Percentiles rank a stretch among this genome's conserved stretches.
These are phyloP conservation scores for Thunnus thynnus DNA, from an alignment of 2,113 vertebrate genomes.

Conservation along the genomic window DNA sequence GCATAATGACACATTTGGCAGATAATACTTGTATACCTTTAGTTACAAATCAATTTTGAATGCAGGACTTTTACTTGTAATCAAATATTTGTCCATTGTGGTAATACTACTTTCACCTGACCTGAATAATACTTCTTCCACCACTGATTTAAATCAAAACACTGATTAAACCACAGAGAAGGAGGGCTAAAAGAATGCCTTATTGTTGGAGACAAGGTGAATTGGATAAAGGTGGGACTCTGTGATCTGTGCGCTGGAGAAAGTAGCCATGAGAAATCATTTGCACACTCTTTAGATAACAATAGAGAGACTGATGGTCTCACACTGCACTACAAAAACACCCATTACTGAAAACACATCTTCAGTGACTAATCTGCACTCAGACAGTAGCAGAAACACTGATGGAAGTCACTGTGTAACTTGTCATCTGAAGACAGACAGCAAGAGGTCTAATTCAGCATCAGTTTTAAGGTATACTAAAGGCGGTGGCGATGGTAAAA, in stretches of 20 bases:
- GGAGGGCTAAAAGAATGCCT: neutral
- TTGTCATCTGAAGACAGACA: too few relatives aligned
- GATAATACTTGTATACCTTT: too few relatives aligned
- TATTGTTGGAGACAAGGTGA: neutral
- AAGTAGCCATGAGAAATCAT: neutral
- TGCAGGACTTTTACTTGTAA: too few relatives aligned
- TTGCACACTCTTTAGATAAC: slow-evolving; percentile 12
- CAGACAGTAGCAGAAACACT: neutral
- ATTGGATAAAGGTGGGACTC: neutral
- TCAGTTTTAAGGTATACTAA: neutral
- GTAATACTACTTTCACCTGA: too few relatives aligned
- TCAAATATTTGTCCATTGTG: too few relatives aligned
- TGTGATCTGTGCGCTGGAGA: neutral
- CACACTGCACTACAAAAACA: slow-evolving; percentile 2
- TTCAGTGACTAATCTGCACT: slow-evolving; percentile 6
- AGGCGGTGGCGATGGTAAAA: neutral
- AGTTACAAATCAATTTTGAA: too few relatives aligned
- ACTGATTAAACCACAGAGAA: too few relatives aligned
- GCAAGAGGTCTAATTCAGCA: too few relatives aligned
- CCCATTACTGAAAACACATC: slow-evolving; percentile 3
- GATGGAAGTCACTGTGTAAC: too few relatives aligned
- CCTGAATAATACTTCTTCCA: too few relatives aligned
- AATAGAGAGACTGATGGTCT: slow-evolving; percentile 16
- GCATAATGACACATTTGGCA: too few relatives aligned
- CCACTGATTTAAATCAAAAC: too few relatives aligned